Evolutionary conservation across 2,797 vertebrate genomes (phyloP).

Genomic region (Pipistrellus pipistrellus): DNA sequence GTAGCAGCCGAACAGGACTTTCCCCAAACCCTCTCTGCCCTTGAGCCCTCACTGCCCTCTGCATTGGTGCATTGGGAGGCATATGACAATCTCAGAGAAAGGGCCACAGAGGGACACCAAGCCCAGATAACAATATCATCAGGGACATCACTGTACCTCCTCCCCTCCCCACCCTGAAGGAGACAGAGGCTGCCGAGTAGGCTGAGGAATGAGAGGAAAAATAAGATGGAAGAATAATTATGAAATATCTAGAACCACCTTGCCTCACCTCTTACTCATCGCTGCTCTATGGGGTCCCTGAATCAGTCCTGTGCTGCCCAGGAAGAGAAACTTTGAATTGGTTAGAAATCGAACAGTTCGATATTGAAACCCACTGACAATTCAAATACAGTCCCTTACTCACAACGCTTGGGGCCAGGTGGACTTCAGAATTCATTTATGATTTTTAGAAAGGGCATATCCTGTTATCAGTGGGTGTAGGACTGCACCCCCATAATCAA

Average conservation of each 20-base stretch:
- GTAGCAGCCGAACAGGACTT: neutral
- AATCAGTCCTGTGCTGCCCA: neutral
- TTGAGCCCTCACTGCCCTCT: neutral
- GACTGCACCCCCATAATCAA: neutral
- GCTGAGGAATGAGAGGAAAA: neutral
- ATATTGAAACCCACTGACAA: neutral
- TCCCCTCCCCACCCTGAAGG: neutral
- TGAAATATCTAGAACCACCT: neutral
- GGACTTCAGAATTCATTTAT: neutral
- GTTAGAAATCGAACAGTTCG: neutral
- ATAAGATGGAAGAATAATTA: neutral
- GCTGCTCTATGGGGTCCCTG: too few species aligned
- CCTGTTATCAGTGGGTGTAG: too few species aligned
- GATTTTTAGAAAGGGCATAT: neutral
- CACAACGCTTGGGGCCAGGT: neutral
- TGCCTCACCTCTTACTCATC: neutral
- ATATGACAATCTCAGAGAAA: too few species aligned
- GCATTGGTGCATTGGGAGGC: neutral
- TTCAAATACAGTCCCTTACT: neutral
- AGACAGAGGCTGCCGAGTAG: neutral
- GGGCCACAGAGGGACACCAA: neutral
- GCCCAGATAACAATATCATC: neutral
- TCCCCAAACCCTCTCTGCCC: neutral
- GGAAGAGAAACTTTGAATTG: neutral
- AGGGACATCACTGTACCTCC: fast-evolving